These are phyloP conservation scores for Metalampra italica DNA, from an alignment of 2,888 invertebrate species.

Conservation along the genomic window DNA sequence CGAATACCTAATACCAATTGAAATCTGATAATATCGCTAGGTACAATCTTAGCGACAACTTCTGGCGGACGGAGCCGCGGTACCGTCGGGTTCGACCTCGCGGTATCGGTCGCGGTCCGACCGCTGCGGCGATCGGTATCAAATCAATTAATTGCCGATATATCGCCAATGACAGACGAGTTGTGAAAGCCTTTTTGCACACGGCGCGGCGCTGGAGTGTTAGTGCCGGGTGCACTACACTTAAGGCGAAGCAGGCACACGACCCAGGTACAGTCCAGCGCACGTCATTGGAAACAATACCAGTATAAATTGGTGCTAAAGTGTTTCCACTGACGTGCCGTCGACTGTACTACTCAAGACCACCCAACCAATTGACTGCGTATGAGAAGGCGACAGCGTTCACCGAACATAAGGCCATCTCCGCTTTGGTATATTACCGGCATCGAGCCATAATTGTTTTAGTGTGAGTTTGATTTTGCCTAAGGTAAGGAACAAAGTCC, in stretches of 20 bases:
- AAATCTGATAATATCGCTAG: background rate
- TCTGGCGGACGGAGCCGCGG: background rate
- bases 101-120: background rate
- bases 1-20: too few species aligned
- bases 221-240: conserved; percentile 55
- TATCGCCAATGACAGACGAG: background rate
- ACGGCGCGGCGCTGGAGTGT: conserved; percentile 24
- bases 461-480: too few species aligned
- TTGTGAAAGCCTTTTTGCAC: conserved; percentile 44
- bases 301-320: too few species aligned
- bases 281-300: too few species aligned
- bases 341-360: too few species aligned
- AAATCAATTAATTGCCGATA: background rate
- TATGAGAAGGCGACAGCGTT: too few species aligned
- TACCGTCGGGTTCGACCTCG: background rate
- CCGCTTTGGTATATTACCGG: too few species aligned
- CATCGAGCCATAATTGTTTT: too few species aligned
- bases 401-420: too few species aligned
- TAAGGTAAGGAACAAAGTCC: too few species aligned
- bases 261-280: background rate
- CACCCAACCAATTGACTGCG: too few species aligned
- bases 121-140: background rate
- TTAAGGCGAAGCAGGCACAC: conserved; percentile 48
- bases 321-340: too few species aligned
- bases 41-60: background rate